Conservation (phyloP, 53 echinoderm and acorn worm genomes). For the Paracentrotus lividus region DNA sequence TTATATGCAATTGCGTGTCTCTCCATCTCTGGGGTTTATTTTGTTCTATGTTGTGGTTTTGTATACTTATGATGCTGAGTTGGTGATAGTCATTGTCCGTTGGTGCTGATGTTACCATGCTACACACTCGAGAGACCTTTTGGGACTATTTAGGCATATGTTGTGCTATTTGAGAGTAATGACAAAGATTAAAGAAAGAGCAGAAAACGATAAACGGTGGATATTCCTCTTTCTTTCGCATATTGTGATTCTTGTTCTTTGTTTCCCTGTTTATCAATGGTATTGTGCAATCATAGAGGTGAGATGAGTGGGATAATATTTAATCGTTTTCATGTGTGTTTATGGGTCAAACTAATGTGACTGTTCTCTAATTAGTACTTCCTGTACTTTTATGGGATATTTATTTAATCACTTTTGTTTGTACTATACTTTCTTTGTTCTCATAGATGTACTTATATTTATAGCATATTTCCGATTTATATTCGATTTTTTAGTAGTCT, state of each 20-base stretch:
- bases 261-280: not conserved
- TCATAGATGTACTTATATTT: not conserved
- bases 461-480: not conserved
- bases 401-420: not conserved
- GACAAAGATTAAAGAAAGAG: not conserved
- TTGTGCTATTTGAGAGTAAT: not conserved
- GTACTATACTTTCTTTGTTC: not conserved
- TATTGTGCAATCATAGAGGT: too few species aligned
- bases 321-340: constrained; percentile 12
- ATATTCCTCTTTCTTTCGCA: not conserved
- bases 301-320: not conserved
- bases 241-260: not conserved
- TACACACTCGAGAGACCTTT: constrained; percentile 35
- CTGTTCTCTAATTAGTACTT: too few species aligned
- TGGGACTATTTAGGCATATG: constrained; percentile 27
- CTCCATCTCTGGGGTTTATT: too few species aligned
- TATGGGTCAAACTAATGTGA: too few species aligned
- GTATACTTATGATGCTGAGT: too few species aligned
- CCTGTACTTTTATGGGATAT: not conserved
- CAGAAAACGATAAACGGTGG: not conserved
- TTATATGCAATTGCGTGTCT: constrained; percentile 52
- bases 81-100: not conserved
- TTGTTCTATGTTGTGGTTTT: too few species aligned
- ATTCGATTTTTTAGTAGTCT: not conserved
- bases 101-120: not conserved